Evolutionary conservation across 2,888 invertebrate species (phyloP), one percentile per base, ranked within the genome.

Genomic region (Zaprionus lineosus): DNA sequence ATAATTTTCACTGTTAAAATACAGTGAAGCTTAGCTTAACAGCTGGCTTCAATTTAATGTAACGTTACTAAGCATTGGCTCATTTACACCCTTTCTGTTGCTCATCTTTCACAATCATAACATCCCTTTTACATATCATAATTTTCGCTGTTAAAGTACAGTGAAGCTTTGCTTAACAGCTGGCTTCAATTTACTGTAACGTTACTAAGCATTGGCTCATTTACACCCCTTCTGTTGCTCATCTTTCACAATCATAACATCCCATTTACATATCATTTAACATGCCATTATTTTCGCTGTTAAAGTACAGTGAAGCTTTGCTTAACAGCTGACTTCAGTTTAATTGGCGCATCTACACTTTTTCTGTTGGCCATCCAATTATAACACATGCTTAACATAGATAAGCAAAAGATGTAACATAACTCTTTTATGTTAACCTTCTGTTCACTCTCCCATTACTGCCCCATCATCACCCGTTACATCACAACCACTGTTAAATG

Each of bases 61-160:
- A 37, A 40, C 11, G 7, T 31, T 12, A 2, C 15, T 8, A 28
- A 31, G n/a, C 21, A 50, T 50, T 50, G 21, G 50, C 50, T 15
- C 31, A 31, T 31, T 21, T 28, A 12, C 2, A 14, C 2, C 1
- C 8, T 18, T 31, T 39, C 8, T 15, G 14, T 48, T 21, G 24
- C 29, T 24, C 40, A 48, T 15, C 21, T 15, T 16, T 19, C 7
- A 21, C 16, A 26, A 34, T 7, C n/a, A n/a, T n/a, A n/a, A n/a
- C n/a, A n/a, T n/a, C n/a, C n/a, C n/a, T n/a, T n/a, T n/a, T n/a
- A n/a, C n/a, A n/a, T n/a, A n/a, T n/a, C n/a, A n/a, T n/a, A n/a
- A n/a, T n/a, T n/a, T n/a, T n/a, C n/a, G n/a, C n/a, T n/a, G n/a
- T n/a, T n/a, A n/a, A n/a, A n/a, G n/a, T n/a, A n/a, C n/a, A n/a